Evolutionary conservation across 2,888 invertebrate genomes (phyloP).

Genomic region (Agrochola litura): DNA sequence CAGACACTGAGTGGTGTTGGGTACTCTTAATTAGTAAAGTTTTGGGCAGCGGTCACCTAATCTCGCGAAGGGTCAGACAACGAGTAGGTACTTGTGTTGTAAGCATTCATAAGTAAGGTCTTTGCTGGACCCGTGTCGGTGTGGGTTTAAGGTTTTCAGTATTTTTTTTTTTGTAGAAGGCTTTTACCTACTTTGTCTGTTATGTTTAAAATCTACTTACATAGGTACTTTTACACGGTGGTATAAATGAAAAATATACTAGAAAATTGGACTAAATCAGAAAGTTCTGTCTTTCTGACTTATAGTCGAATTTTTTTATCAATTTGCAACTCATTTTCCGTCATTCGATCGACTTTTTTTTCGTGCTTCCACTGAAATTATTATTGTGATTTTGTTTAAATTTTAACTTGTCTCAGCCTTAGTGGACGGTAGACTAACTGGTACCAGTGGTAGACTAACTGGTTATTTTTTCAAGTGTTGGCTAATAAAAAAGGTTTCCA

Average conservation of each 20-base stretch:
- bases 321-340: not conserved
- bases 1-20: constrained; percentile 68
- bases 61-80: constrained; percentile 62
- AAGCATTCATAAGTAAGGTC: constrained; percentile 10
- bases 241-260: too few species aligned
- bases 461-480: not conserved
- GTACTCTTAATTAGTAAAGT: constrained; percentile 76
- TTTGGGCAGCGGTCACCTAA: constrained; percentile 72
- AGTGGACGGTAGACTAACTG: too few species aligned
- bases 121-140: not conserved
- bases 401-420: too few species aligned
- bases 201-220: not conserved
- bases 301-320: not conserved
- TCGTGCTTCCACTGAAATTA: not conserved
- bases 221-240: too few species aligned
- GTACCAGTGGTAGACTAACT: not conserved
- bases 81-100: constrained; percentile 15
- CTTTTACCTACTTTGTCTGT: not conserved
- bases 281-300: too few species aligned
- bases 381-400: not conserved
- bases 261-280: too few species aligned
- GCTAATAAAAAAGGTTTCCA: not conserved
- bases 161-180: not conserved
- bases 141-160: not conserved
- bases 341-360: not conserved